Base-by-base conservation (phyloP, 1,140 invertebrate genomes). In the Drosophila pseudoananassae region DNA sequence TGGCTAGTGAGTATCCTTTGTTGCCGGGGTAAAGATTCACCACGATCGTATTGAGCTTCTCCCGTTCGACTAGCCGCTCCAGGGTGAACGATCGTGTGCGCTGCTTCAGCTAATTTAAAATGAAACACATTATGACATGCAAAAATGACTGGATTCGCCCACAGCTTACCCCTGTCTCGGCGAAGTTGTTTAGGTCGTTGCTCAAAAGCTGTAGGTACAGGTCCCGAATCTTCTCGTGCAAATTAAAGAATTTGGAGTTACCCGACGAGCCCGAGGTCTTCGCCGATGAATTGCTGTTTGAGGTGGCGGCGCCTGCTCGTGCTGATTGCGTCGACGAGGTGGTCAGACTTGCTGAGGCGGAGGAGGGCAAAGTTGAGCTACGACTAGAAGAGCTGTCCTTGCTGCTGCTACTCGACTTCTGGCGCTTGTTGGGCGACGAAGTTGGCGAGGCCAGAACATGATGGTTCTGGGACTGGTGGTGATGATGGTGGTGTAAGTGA, bases 11-110 rank as follows among this genome's bases (percentile, higher is more conserved):
- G 93, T 98, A 98, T 81, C 97, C 97, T 93, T 98, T 97, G 92
- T 97, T 97, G 40, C 95, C 96, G 63, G 97, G 95, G 93, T 98
- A 98, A 74, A 98, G 93, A 93, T 97, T 98, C 65, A 98, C 93
- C 77, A 98, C 96, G 84, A 98, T 93, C 74, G 96, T 97, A 91
- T 98, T 97, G 52, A 98, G 93, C 90, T 95, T 95, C 91, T 98
- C 97, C 88, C 95, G 94, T 90, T 95, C 94, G 77, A 98, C 95
- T 79, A 98, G 93, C 91, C 97, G 96, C 82, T 97, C 96, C 91
- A 98, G 93, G 73, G 97, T 93, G 92, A 97, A 95, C 75, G 96
- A 96, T 82, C 91, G 87, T 12, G 79, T 91, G 29, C 90, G 84
- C 36, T 91, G 91, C 51, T 90, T 92, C 2, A 90, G 66, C 91